Percentiles rank a stretch among this genome's conserved stretches.
Evolutionary conservation across 30 jellyfish, hydroid and myxozoan species (phyloP).

Genomic region (Aurelia sp.): DNA sequence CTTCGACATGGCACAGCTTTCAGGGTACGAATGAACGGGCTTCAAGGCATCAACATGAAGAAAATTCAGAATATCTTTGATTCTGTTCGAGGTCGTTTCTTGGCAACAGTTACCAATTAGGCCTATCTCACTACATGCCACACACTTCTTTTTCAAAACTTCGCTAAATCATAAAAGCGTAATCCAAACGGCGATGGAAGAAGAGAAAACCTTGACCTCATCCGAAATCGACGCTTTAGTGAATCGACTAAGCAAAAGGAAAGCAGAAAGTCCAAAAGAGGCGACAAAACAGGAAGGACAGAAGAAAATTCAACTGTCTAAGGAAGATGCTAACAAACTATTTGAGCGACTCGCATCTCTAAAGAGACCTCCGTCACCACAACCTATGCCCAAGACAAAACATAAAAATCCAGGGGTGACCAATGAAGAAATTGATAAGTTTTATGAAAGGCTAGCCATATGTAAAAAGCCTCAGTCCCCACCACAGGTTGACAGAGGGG

Average conservation of each 20-base stretch:
- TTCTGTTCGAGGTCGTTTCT: too few relatives aligned
- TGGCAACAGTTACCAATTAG: too few relatives aligned
- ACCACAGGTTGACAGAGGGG: conserved; percentile 59
- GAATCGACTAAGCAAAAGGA: conserved; percentile 42
- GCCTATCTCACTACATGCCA: too few relatives aligned
- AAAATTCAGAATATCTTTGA: too few relatives aligned
- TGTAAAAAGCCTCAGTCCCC: conserved; percentile 23
- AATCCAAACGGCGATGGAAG: background rate
- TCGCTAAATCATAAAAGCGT: too few relatives aligned
- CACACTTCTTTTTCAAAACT: too few relatives aligned
- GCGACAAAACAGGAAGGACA: too few relatives aligned
- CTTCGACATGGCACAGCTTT: too few relatives aligned
- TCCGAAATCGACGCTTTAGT: conserved; percentile 45
- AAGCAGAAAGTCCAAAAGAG: background rate
- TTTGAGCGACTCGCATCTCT: conserved; percentile 35
- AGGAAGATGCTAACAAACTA: conserved; percentile 26
- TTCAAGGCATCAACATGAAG: too few relatives aligned
- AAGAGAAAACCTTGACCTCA: conserved; percentile 16
- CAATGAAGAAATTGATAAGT: conserved; percentile 38
- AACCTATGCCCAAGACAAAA: background rate
- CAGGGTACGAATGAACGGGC: too few relatives aligned
- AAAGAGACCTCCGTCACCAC: conserved; percentile 15
- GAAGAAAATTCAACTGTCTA: background rate
- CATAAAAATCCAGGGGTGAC: background rate
- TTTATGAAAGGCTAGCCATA: conserved; percentile 61